Evolutionary conservation across 2,797 vertebrate species (phyloP).

Genomic region (Odontamblyopus rebecca): DNA sequence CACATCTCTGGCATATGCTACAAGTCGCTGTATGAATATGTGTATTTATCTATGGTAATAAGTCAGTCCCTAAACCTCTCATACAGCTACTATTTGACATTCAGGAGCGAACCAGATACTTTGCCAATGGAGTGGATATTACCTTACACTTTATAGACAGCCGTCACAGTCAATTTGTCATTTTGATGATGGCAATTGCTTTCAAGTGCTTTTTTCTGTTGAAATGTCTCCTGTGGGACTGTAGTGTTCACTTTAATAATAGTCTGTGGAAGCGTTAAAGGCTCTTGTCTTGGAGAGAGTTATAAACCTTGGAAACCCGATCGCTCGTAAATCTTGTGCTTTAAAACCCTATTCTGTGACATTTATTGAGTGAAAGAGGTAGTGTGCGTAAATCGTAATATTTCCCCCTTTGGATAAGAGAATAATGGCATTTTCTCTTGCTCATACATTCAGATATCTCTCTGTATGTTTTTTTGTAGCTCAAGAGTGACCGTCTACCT

Average conservation of each 20-base stretch:
- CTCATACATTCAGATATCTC: too few relatives aligned
- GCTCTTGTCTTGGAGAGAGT: conserved; percentile 1
- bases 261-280: background rate
- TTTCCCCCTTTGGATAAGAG: background rate
- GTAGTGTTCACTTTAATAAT: conserved; percentile 7
- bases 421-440: background rate
- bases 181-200: conserved; percentile 7
- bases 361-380: conserved; percentile 1
- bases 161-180: conserved; percentile 7
- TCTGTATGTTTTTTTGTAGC: too few relatives aligned
- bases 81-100: background rate
- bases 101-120: background rate
- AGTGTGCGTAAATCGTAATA: background rate
- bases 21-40: too few relatives aligned
- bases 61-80: background rate
- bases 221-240: conserved; percentile 4
- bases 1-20: too few relatives aligned
- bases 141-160: conserved; percentile 1
- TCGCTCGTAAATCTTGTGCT: background rate
- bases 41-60: background rate
- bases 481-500: too few relatives aligned
- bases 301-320: background rate
- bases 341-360: conserved; percentile 12
- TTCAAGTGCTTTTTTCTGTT: background rate
- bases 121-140: background rate